A percentile compares a stretch with the other conserved stretches of the same genome.
Evolutionary conservation across 2,113 vertebrate genomes (phyloP).

Genomic region (Megalops atlanticus): DNA sequence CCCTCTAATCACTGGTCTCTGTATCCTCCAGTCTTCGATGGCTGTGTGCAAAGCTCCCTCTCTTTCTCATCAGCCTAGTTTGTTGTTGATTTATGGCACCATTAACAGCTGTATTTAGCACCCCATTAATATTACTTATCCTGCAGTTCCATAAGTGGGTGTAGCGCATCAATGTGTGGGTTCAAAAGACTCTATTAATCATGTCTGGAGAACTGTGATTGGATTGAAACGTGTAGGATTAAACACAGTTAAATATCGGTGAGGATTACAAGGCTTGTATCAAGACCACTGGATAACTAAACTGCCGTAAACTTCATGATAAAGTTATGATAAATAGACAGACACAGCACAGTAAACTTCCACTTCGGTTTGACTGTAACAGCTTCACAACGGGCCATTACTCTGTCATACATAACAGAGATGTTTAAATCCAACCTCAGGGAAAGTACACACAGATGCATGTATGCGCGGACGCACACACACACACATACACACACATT

Average conservation of each 20-base stretch:
- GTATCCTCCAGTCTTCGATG: not conserved
- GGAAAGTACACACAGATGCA: not conserved
- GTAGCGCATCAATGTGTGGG: slow-evolving; percentile 49
- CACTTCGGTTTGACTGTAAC: not conserved
- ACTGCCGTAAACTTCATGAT: not conserved
- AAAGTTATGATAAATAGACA: not conserved
- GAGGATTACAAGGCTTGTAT: not conserved
- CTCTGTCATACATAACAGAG: not conserved
- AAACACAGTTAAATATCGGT: slow-evolving; percentile 44
- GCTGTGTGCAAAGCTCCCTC: slow-evolving; percentile 33
- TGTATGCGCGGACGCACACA: too few relatives aligned
- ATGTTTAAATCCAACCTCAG: not conserved
- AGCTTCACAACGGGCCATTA: not conserved
- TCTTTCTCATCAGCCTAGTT: slow-evolving; percentile 39
- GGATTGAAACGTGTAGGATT: slow-evolving; percentile 34
- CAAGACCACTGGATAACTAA: not conserved
- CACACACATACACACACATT: not conserved
- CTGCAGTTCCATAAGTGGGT: slow-evolving; percentile 37
- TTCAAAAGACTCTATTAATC: slow-evolving; percentile 55
- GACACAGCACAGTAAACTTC: not conserved
- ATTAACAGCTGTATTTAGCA: slow-evolving; percentile 49
- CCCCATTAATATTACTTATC: slow-evolving; percentile 25
- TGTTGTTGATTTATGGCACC: slow-evolving; percentile 56
- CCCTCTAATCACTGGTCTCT: not conserved
- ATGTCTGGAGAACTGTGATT: slow-evolving; percentile 44